These are phyloP conservation scores for Conger conger DNA, from an alignment of 2,113 vertebrate genomes.

Conservation along the genomic window DNA sequence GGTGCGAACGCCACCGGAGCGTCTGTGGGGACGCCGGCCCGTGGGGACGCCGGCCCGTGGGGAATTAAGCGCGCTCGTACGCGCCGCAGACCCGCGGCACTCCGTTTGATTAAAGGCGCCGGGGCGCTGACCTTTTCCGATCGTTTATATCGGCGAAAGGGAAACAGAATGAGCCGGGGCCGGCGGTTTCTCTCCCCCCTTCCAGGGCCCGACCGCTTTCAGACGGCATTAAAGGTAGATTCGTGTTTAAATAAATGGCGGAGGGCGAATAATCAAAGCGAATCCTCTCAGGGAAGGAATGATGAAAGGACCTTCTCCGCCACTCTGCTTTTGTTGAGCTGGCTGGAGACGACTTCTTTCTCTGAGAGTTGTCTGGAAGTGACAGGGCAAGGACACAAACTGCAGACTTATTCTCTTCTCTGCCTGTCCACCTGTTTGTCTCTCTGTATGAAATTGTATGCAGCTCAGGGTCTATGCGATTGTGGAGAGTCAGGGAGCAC, in stretches of 20 bases:
- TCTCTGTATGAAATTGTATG: slow-evolving; percentile 41
- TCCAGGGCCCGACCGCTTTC: not conserved
- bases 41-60: not conserved
- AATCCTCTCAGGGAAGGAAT: not conserved
- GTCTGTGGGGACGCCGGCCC: not conserved
- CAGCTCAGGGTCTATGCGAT: too few species aligned
- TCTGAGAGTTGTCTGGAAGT: not conserved
- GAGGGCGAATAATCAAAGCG: slow-evolving; percentile 24
- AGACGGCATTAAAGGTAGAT: slow-evolving; percentile 13
- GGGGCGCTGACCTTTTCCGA: slow-evolving; percentile 16
- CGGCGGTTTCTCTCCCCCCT: not conserved
- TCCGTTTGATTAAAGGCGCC: not conserved
- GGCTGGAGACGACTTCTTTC: not conserved
- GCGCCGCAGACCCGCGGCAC: not conserved
- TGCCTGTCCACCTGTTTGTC: slow-evolving; percentile 27
- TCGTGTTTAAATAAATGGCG: not conserved
- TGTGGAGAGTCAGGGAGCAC: too few species aligned
- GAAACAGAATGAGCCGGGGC: not conserved
- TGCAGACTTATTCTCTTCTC: not conserved
- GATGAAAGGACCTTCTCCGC: slow-evolving; percentile 7
- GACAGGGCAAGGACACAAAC: not conserved
- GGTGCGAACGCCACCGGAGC: not conserved
- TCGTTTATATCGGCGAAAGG: not conserved
- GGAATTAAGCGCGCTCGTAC: not conserved
- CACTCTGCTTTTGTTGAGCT: not conserved